Percentiles rank a stretch among this genome's conserved stretches.
These are phyloP conservation scores for Murina feae DNA, from an alignment of 2,113 vertebrate genomes.

Conservation along the genomic window DNA sequence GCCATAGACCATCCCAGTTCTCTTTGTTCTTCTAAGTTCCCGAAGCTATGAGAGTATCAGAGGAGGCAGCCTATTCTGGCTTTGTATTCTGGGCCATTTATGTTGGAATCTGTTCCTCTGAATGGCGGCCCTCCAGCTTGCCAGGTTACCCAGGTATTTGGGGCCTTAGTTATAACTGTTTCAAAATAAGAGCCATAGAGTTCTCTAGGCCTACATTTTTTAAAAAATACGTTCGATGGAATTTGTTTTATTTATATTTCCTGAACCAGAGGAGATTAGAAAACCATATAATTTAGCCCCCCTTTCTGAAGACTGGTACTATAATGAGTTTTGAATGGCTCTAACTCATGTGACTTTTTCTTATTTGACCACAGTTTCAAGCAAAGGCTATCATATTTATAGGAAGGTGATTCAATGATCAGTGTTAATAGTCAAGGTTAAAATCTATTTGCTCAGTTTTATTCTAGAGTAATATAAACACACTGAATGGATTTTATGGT, in stretches of 20 bases:
- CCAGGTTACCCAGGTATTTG: not conserved
- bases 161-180: not conserved
- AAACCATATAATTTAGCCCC: not conserved
- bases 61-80: not conserved
- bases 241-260: not conserved
- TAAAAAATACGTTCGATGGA: not conserved
- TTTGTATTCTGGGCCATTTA: not conserved
- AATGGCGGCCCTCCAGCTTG: not conserved
- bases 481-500: not conserved
- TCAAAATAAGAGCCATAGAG: not conserved
- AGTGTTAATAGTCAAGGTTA: not conserved
- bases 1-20: not conserved
- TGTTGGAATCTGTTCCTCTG: not conserved
- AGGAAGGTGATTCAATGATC: not conserved
- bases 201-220: not conserved
- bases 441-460: not conserved
- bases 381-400: not conserved
- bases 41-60: not conserved
- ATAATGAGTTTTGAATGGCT: not conserved
- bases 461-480: not conserved
- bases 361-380: not conserved
- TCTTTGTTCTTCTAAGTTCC: not conserved
- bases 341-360: not conserved
- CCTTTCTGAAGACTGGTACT: not conserved
- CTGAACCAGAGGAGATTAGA: not conserved